Conservation (phyloP, 2,888 invertebrate genomes). For the Epinotia demarniana region DNA sequence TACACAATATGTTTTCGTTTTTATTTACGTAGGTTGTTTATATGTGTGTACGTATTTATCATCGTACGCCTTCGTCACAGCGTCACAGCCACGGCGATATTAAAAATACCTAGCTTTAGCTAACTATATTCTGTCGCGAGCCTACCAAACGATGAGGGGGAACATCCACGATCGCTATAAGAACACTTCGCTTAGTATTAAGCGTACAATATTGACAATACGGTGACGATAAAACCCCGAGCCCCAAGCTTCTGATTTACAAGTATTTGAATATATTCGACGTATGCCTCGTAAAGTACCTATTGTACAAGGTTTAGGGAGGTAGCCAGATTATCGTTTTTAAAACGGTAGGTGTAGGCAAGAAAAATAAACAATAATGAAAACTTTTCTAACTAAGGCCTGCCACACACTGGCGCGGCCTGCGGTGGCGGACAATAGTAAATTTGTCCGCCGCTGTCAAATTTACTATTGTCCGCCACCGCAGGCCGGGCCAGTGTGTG, state of each 20-base stretch:
- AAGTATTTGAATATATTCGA: neutral
- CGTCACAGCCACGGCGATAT: conserved; percentile 2
- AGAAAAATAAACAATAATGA: too few species aligned
- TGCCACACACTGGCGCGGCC: too few species aligned
- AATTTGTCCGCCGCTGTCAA: too few species aligned
- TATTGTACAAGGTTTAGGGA: neutral
- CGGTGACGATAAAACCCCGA: conserved; percentile 7
- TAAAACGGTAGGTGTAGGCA: too few species aligned
- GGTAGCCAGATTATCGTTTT: too few species aligned
- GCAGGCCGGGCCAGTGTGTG: too few species aligned
- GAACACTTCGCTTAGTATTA: conserved; percentile 28
- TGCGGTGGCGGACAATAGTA: too few species aligned
- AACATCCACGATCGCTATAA: conserved; percentile 10
- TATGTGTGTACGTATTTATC: neutral
- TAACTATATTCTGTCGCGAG: conserved; percentile 19
- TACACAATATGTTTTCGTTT: neutral
- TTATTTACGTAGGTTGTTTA: too few species aligned
- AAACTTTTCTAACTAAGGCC: too few species aligned
- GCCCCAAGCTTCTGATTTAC: neutral
- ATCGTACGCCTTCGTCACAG: conserved; percentile 10
- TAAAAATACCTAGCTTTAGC: conserved; percentile 25
- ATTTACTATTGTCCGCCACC: too few species aligned
- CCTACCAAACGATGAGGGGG: conserved; percentile 10
- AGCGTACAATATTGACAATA: conserved; percentile 23
- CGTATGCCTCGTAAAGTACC: neutral